Conservation (phyloP, 1,140 invertebrate species). For the Aphelinus certus region DNA sequence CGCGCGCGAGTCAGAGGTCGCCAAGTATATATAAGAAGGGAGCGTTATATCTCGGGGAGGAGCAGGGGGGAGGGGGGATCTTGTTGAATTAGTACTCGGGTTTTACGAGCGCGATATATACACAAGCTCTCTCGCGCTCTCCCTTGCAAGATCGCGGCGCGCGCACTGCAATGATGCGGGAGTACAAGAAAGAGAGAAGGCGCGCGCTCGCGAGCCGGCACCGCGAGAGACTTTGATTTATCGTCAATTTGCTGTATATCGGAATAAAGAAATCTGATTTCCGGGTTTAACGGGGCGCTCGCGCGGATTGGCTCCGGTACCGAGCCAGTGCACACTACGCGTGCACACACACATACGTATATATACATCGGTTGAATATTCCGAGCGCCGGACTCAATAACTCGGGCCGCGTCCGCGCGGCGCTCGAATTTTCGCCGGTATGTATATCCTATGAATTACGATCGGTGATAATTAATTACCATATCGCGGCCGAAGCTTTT, state of each 20-base stretch:
- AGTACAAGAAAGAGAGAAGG: not conserved
- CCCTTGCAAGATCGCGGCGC: slow-evolving; percentile 3
- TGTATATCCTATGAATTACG: slow-evolving; percentile 6
- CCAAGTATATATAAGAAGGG: too few species aligned
- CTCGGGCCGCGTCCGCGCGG: not conserved
- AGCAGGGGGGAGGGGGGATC: not conserved
- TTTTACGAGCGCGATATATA: slow-evolving; percentile 16
- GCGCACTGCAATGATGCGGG: not conserved
- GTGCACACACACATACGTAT: too few species aligned
- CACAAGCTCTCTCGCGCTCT: not conserved
- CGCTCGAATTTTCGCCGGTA: slow-evolving; percentile 6
- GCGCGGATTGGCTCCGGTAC: slow-evolving; percentile 19
- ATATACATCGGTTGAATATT: slow-evolving; percentile 26
- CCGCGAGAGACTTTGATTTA: slow-evolving; percentile 35
- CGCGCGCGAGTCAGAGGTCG: too few species aligned
- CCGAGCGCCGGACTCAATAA: not conserved
- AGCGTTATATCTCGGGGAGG: not conserved
- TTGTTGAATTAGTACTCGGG: slow-evolving; percentile 2
- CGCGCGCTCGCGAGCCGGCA: not conserved
- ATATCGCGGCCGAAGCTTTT: not conserved
- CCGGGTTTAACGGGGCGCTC: slow-evolving; percentile 32
- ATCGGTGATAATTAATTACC: slow-evolving; percentile 30
- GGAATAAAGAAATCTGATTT: slow-evolving; percentile 40
- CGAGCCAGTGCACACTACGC: not conserved
- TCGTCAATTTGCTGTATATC: slow-evolving; percentile 39